Evolutionary conservation across 1,140 invertebrate species (phyloP).

Genomic region (Lasioglossum baleicum): DNA sequence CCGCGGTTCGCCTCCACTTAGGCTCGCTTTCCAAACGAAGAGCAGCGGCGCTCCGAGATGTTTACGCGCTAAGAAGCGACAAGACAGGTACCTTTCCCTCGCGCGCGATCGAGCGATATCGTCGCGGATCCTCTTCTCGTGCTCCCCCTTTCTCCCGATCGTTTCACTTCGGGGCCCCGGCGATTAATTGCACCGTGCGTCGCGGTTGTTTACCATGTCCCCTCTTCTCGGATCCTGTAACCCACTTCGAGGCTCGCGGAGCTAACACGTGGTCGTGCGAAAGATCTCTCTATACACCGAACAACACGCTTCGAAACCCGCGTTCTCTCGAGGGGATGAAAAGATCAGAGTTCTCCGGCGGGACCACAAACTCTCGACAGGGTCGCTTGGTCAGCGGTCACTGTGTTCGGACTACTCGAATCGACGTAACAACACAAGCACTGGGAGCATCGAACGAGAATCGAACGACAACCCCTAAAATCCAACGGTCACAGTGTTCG

Average conservation of each 20-base stretch:
- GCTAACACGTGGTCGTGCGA: background rate
- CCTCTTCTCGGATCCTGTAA: background rate
- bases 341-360: background rate
- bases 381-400: background rate
- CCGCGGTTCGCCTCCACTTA: background rate
- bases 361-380: background rate
- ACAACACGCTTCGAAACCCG: too few relatives aligned
- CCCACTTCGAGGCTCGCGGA: background rate
- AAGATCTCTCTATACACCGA: background rate
- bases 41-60: conserved; percentile 16
- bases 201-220: background rate
- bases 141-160: conserved; percentile 5
- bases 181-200: too few relatives aligned
- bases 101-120: conserved; percentile 42
- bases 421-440: too few relatives aligned
- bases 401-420: too few relatives aligned
- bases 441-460: too few relatives aligned
- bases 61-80: conserved; percentile 22
- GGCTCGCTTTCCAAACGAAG: conserved; percentile 19
- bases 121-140: conserved; percentile 24
- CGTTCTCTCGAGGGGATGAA: background rate
- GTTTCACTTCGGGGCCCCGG: conserved; percentile 18
- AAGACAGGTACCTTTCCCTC: conserved; percentile 59
- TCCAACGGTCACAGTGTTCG: background rate
- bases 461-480: background rate